Percentiles rank a stretch among this genome's conserved stretches.
Evolutionary conservation across 2,888 invertebrate species (phyloP).

Genomic region (Tupiocoris notatus): DNA sequence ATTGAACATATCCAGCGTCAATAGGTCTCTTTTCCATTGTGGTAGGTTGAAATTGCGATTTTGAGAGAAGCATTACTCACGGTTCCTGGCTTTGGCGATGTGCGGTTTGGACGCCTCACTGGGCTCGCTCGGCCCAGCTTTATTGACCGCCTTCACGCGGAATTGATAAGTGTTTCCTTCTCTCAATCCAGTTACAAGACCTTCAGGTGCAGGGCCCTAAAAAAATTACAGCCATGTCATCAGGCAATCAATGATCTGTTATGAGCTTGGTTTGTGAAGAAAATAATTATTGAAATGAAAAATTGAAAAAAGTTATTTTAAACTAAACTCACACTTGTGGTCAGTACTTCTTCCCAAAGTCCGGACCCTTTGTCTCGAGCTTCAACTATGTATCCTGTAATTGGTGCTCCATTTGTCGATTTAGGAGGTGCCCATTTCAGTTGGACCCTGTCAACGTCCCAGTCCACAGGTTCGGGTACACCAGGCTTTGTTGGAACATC

Average conservation of each 20-base stretch:
- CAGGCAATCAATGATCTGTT: too few relatives aligned
- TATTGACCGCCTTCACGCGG: constrained; percentile 90
- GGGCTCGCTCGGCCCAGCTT: constrained; percentile 89
- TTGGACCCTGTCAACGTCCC: constrained; percentile 85
- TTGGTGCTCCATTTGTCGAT: constrained; percentile 74
- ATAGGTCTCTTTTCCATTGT: constrained; percentile 1
- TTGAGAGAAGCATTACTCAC: constrained; percentile 59
- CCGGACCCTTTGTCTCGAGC: constrained; percentile 79
- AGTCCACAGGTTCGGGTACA: constrained; percentile 80
- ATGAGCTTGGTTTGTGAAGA: too few relatives aligned
- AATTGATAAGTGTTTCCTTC: constrained; percentile 94
- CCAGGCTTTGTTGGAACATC: constrained; percentile 85
- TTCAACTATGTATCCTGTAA: constrained; percentile 84
- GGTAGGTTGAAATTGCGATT: constrained; percentile 5
- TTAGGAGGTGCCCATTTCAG: constrained; percentile 80
- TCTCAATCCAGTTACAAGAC: constrained; percentile 78
- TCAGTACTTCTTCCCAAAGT: constrained; percentile 77
- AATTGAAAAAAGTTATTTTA: too few relatives aligned
- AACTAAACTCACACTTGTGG: constrained; percentile 61
- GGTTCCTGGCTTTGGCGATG: constrained; percentile 79
- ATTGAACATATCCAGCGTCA: constrained; percentile 46
- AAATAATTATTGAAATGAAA: too few relatives aligned
- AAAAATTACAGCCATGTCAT: too few relatives aligned
- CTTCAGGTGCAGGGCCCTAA: constrained; percentile 73
- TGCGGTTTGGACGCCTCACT: constrained; percentile 86